These are phyloP conservation scores for Spodoptera littoralis DNA, from an alignment of 2,888 invertebrate species.

Conservation along the genomic window DNA sequence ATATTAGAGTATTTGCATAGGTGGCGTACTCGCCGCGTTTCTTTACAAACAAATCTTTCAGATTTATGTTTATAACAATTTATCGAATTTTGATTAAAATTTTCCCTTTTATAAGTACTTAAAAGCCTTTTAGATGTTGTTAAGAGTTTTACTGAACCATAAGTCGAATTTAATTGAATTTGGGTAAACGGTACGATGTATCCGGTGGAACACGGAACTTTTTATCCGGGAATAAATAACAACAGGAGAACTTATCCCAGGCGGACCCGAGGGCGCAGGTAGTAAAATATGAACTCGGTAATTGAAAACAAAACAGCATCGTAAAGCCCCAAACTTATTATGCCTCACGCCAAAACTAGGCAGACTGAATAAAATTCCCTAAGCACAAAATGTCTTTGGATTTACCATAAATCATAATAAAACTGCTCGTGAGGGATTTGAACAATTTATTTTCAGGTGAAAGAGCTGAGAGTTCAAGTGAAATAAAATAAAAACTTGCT, in stretches of 20 bases:
- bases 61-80: slow-evolving; percentile 9
- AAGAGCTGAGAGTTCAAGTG: slow-evolving; percentile 48
- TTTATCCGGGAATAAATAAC: slow-evolving; percentile 10
- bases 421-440: slow-evolving; percentile 58
- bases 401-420: slow-evolving; percentile 60
- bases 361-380: slow-evolving; percentile 45
- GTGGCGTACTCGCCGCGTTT: slow-evolving; percentile 30
- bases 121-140: background rate
- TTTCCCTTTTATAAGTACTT: background rate
- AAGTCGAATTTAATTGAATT: slow-evolving; percentile 1
- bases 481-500: slow-evolving; percentile 49
- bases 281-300: slow-evolving; percentile 23
- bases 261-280: slow-evolving; percentile 14
- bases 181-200: background rate
- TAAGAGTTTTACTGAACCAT: background rate
- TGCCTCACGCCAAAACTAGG: slow-evolving; percentile 34
- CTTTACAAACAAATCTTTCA: slow-evolving; percentile 27
- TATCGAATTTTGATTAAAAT: slow-evolving; percentile 3
- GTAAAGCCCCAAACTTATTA: slow-evolving; percentile 46
- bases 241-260: slow-evolving; percentile 24
- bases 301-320: slow-evolving; percentile 49
- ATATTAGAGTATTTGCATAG: slow-evolving; percentile 56
- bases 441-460: slow-evolving; percentile 58
- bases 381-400: slow-evolving; percentile 47
- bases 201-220: background rate